Percentiles rank a stretch among this genome's conserved stretches.
Evolutionary conservation across 2,113 vertebrate species (phyloP).

Genomic region (Eubucco bourcierii): DNA sequence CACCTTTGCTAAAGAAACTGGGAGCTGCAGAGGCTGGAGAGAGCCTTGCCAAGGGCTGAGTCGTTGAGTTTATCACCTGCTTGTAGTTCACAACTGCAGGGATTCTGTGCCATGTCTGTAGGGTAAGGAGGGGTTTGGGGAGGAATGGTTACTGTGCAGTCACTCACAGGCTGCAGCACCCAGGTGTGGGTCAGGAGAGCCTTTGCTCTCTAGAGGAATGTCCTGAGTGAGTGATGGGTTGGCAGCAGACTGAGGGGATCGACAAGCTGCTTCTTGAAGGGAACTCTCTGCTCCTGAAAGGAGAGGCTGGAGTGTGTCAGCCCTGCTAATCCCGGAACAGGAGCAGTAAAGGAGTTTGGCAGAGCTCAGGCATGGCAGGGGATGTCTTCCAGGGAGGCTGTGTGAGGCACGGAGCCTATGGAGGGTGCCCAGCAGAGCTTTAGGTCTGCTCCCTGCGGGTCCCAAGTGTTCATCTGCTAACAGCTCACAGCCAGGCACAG

Average conservation of each 20-base stretch:
- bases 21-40: not conserved
- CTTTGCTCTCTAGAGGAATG: not conserved
- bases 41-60: not conserved
- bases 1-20: not conserved
- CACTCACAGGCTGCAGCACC: not conserved
- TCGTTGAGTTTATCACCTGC: not conserved
- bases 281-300: not conserved
- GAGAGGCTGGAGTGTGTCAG: not conserved
- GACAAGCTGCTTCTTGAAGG: conserved; percentile 53
- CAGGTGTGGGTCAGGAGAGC: too few species aligned
- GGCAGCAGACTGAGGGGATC: not conserved
- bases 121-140: not conserved
- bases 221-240: not conserved
- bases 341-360: not conserved
- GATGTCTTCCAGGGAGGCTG: not conserved
- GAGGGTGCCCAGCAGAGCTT: not conserved
- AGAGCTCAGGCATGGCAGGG: not conserved
- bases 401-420: not conserved
- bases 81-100: not conserved
- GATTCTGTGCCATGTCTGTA: not conserved
- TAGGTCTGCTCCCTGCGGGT: not conserved
- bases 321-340: not conserved
- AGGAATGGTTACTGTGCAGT: not conserved
- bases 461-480: not conserved
- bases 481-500: rapidly evolving